phyloP scores from a whole-genome alignment of 1,140 invertebrate species.

The Drosophila ficusphila region DNA sequence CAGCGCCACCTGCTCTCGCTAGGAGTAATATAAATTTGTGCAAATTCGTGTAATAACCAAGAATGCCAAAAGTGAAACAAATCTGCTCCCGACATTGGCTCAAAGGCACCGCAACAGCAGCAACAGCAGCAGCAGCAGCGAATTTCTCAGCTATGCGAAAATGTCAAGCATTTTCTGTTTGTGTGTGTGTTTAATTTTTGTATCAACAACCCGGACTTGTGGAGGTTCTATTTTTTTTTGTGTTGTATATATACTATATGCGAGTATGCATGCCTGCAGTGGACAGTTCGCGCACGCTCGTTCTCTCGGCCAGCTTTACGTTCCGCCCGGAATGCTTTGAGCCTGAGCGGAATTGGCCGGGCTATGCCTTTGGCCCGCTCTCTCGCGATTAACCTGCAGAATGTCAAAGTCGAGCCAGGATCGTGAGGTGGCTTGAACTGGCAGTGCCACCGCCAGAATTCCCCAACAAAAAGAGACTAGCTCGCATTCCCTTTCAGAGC shows the following conservation, averaged over 20 bases:
- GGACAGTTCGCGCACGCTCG: slow-evolving; percentile 23
- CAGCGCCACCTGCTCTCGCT: slow-evolving; percentile 18
- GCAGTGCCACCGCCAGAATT: slow-evolving; percentile 3
- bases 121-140: slow-evolving; percentile 21
- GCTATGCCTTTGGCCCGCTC: slow-evolving; percentile 10
- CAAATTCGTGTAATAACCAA: slow-evolving; percentile 48
- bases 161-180: slow-evolving; percentile 54
- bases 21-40: slow-evolving; percentile 28
- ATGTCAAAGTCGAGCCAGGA: slow-evolving; percentile 50
- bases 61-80: slow-evolving; percentile 19
- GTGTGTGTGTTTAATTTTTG: slow-evolving; percentile 21
- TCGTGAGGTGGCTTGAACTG: slow-evolving; percentile 8
- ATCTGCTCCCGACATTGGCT: background rate
- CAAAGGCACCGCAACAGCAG: slow-evolving; percentile 37
- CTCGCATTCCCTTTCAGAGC: slow-evolving; percentile 16
- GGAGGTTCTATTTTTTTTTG: slow-evolving; percentile 22
- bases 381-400: slow-evolving; percentile 36
- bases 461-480: slow-evolving; percentile 9
- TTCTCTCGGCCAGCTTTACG: background rate
- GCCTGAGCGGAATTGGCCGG: slow-evolving; percentile 24
- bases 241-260: slow-evolving; percentile 28
- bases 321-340: slow-evolving; percentile 42
- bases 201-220: slow-evolving; percentile 18
- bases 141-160: slow-evolving; percentile 14
- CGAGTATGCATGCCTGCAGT: slow-evolving; percentile 49